Evolutionary conservation across 30 jellyfish, hydroid and myxozoan species (phyloP).

Genomic region (Cassiopea andromeda): DNA sequence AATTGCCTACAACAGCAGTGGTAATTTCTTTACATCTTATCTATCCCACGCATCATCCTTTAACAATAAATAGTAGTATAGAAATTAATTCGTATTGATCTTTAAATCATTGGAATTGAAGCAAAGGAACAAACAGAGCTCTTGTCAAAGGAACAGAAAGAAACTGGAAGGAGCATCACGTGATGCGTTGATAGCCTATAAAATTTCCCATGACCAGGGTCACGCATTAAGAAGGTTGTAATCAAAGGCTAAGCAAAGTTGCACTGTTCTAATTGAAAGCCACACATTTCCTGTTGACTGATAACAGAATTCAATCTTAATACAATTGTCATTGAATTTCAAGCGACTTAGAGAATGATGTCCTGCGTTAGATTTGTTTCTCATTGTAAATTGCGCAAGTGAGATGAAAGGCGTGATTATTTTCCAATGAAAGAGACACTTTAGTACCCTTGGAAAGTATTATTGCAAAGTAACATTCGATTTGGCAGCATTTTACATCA

Average conservation of each 20-base stretch:
- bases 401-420: neutral
- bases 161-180: neutral
- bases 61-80: too few species aligned
- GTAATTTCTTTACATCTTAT: too few species aligned
- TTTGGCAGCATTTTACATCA: neutral
- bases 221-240: neutral
- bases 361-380: neutral
- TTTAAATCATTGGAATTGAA: too few species aligned
- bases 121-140: neutral
- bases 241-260: constrained; percentile 9
- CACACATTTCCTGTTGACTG: constrained; percentile 50
- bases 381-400: constrained; percentile 4
- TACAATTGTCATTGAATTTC: constrained; percentile 4
- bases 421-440: neutral
- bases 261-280: constrained; percentile 42
- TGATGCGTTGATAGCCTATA: neutral
- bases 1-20: too few species aligned
- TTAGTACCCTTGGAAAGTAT: neutral
- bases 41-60: too few species aligned
- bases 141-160: neutral
- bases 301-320: neutral
- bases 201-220: constrained; percentile 20
- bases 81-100: too few species aligned
- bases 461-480: neutral
- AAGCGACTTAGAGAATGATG: neutral